Evolutionary conservation across 1,140 invertebrate genomes (phyloP).

Genomic region (Coelopa frigida): DNA sequence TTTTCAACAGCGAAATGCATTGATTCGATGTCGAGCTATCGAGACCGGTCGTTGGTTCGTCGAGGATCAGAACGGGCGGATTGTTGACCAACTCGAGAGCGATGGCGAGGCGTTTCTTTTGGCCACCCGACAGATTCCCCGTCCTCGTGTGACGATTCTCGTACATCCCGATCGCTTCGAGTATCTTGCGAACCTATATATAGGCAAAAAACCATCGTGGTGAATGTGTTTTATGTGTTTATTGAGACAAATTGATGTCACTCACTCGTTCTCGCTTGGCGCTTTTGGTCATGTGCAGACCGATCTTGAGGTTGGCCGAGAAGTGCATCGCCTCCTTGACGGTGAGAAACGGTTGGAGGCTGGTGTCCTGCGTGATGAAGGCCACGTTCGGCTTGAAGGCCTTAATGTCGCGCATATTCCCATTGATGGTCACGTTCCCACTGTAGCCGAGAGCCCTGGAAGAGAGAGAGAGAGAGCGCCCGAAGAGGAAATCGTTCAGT

Average conservation of each 20-base stretch:
- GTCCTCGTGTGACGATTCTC: slow-evolving; percentile 59
- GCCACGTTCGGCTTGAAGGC: slow-evolving; percentile 77
- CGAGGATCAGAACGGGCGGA: slow-evolving; percentile 84
- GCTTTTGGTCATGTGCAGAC: slow-evolving; percentile 51
- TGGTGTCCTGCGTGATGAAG: slow-evolving; percentile 88
- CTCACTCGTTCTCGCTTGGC: slow-evolving; percentile 65
- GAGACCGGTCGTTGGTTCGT: slow-evolving; percentile 89
- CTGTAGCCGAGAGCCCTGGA: slow-evolving; percentile 23
- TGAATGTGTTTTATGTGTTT: neutral
- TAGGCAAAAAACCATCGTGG: neutral
- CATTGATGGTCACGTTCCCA: slow-evolving; percentile 60
- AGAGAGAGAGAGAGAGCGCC: too few relatives aligned
- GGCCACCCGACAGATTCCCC: slow-evolving; percentile 72
- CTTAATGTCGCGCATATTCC: slow-evolving; percentile 59
- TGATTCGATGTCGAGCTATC: slow-evolving; percentile 88
- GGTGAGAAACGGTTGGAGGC: slow-evolving; percentile 72
- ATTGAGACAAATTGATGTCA: slow-evolving; percentile 9
- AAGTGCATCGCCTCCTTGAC: slow-evolving; percentile 80
- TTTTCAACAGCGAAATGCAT: slow-evolving; percentile 72
- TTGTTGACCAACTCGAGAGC: slow-evolving; percentile 79
- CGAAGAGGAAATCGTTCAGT: too few relatives aligned
- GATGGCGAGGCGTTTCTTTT: slow-evolving; percentile 79
- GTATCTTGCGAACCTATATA: slow-evolving; percentile 60
- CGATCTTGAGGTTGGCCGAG: slow-evolving; percentile 81
- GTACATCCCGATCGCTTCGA: slow-evolving; percentile 61